These are phyloP conservation scores for Stigmatopora nigra DNA, from an alignment of 2,113 vertebrate genomes.

Conservation along the genomic window DNA sequence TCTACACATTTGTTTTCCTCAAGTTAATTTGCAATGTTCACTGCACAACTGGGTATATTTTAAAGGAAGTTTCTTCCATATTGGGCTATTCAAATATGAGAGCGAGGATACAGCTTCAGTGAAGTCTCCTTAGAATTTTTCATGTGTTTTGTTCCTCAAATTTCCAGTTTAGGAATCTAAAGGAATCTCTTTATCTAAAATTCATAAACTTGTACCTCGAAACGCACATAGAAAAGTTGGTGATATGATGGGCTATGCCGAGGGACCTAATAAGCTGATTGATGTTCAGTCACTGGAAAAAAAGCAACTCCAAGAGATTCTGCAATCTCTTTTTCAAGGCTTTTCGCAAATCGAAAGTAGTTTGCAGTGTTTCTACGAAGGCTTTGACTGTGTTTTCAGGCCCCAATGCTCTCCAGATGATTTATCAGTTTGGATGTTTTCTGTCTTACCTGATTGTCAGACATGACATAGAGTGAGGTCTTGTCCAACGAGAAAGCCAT, in stretches of 20 bases:
- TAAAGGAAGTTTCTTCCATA: neutral
- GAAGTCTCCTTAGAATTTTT: neutral
- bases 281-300: neutral
- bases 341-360: no score
- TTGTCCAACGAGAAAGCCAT: conserved; percentile 89
- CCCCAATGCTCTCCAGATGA: conserved; percentile 1
- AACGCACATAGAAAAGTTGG: neutral
- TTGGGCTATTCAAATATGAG: neutral
- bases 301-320: no score
- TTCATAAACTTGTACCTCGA: neutral
- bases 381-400: conserved; percentile 10
- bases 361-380: no score
- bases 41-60: neutral
- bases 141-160: neutral
- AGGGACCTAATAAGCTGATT: neutral
- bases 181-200: no score
- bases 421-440: conserved; percentile 13
- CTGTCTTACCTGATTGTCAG: conserved; percentile 80
- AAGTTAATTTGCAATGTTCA: neutral
- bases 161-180: neutral
- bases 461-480: conserved; percentile 85
- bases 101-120: neutral
- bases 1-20: neutral
- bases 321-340: no score
- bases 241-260: neutral